Evolutionary conservation across 2,888 invertebrate species (phyloP).

Genomic region (Nemurella pictetii): DNA sequence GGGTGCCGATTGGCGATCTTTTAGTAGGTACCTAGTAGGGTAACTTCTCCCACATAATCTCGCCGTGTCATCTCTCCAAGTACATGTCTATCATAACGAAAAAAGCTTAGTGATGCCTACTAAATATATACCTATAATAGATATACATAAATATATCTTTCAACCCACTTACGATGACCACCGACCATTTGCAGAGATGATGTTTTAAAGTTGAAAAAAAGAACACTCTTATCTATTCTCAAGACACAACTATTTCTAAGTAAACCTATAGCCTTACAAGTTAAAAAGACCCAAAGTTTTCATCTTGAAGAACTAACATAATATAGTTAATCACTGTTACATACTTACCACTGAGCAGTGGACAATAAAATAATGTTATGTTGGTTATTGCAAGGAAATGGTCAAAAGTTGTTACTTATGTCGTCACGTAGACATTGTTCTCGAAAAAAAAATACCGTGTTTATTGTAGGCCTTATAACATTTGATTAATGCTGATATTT

Average conservation of each 20-base stretch:
- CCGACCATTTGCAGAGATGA: background rate
- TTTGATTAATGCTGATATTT: conserved; percentile 17
- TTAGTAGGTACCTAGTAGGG: background rate
- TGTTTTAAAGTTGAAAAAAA: background rate
- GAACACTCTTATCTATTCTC: background rate
- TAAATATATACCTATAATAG: too few species aligned
- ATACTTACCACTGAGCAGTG: conserved; percentile 38
- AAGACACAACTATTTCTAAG: conserved; percentile 36
- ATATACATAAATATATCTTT: too few species aligned
- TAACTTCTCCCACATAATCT: background rate
- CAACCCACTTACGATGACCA: too few species aligned
- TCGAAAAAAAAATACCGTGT: conserved; percentile 32
- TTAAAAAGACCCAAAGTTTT: conserved; percentile 33
- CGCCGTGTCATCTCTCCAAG: background rate
- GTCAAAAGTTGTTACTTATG: conserved; percentile 42
- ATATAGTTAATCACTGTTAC: conserved; percentile 37
- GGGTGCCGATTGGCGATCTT: background rate
- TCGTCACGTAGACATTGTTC: conserved; percentile 37
- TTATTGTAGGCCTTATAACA: conserved; percentile 38
- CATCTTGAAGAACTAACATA: conserved; percentile 26
- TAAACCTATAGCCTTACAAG: conserved; percentile 39
- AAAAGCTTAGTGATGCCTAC: background rate
- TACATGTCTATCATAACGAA: background rate
- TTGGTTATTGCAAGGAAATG: conserved; percentile 41
- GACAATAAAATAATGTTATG: conserved; percentile 44